phyloP scores from a whole-genome alignment of 2,113 vertebrate genomes.

The Collichthys lucidus region DNA sequence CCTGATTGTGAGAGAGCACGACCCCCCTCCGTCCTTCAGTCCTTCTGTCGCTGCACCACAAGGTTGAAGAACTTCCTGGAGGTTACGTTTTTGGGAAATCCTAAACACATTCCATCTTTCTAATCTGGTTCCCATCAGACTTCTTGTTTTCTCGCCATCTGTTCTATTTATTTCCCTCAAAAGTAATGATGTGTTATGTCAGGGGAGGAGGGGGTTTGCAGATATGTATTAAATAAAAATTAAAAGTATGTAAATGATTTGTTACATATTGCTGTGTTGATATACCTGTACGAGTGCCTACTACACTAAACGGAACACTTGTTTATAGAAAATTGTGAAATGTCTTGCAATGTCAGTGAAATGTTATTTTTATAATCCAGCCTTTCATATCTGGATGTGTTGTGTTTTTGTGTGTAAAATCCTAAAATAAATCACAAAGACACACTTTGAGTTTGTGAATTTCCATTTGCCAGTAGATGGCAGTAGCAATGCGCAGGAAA shows the following conservation, averaged over 20 bases:
- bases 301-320: constrained; percentile 1
- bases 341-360: constrained; percentile 14
- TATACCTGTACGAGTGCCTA: background rate
- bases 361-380: constrained; percentile 63
- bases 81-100: background rate
- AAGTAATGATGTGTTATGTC: background rate
- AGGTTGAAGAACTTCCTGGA: background rate
- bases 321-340: constrained; percentile 1
- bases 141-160: constrained; percentile 16
- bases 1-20: background rate
- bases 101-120: constrained; percentile 37
- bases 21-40: background rate
- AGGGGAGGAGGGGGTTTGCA: background rate
- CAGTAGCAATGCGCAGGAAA: constrained; percentile 71
- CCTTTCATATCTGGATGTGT: constrained; percentile 20
- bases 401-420: constrained; percentile 38
- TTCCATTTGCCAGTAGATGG: constrained; percentile 73
- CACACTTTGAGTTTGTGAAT: background rate
- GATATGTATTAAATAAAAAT: constrained; percentile 10
- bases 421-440: constrained; percentile 55
- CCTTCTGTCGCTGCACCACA: background rate
- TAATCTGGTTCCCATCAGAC: background rate
- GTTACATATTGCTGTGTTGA: constrained; percentile 12
- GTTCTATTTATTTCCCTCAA: constrained; percentile 42
- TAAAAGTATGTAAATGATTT: background rate